phyloP scores from a whole-genome alignment of 2,888 invertebrate genomes.

The Trypoxylon attenuatum region DNA sequence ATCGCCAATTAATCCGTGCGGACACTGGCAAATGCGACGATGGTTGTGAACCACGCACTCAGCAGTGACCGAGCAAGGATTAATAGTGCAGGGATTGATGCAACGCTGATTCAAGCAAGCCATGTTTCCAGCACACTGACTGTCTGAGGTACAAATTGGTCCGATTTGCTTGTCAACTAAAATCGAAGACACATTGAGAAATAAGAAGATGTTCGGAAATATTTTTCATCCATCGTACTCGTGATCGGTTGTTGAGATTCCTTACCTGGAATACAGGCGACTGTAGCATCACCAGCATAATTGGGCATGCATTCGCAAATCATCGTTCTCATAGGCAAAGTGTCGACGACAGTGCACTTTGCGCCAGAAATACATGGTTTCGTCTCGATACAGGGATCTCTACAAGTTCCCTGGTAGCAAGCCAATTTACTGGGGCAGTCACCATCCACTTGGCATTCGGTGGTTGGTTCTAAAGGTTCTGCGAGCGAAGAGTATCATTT shows the following conservation, averaged over 20 bases:
- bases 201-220: too few species aligned
- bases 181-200: conserved; percentile 20
- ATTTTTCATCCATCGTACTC: too few species aligned
- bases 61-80: conserved; percentile 86
- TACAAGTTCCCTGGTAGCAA: conserved; percentile 87
- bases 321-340: conserved; percentile 90
- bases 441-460: conserved; percentile 86
- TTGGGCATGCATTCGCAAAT: conserved; percentile 90
- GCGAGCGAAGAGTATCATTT: too few species aligned
- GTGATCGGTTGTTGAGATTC: too few species aligned
- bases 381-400: conserved; percentile 86
- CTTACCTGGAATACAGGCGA: conserved; percentile 87
- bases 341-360: conserved; percentile 89
- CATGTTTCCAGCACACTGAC: conserved; percentile 84
- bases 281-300: conserved; percentile 89
- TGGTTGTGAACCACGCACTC: conserved; percentile 86
- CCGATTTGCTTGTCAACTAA: conserved; percentile 67
- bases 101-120: conserved; percentile 85
- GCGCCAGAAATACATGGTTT: conserved; percentile 88
- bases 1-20: conserved; percentile 84
- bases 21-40: conserved; percentile 86
- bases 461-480: conserved; percentile 76
- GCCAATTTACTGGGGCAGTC: conserved; percentile 91
- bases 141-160: conserved; percentile 82
- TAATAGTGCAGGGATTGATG: conserved; percentile 84